phyloP scores from a whole-genome alignment of 2,888 invertebrate species.

The Seladonia tumulorum region DNA sequence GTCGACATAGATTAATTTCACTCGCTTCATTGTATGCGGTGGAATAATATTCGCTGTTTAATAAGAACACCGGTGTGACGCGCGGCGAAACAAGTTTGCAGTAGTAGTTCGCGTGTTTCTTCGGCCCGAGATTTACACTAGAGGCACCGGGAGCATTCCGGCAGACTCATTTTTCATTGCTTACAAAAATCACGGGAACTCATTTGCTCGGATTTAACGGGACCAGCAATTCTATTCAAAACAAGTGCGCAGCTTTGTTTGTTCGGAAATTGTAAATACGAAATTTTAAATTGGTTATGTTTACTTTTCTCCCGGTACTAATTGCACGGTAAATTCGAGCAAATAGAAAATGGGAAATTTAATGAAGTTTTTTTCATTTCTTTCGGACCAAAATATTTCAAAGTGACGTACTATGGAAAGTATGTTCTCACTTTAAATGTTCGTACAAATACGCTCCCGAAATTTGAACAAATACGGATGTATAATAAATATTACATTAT shows the following conservation, averaged over 20 bases:
- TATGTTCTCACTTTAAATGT: too few relatives aligned
- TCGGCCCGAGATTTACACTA: background rate
- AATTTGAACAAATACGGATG: too few relatives aligned
- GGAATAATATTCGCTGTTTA: constrained; percentile 1
- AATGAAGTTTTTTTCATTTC: background rate
- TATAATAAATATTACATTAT: too few relatives aligned
- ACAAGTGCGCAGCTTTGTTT: background rate
- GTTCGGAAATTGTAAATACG: background rate
- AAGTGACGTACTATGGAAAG: too few relatives aligned
- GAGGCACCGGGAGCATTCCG: background rate
- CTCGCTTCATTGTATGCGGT: background rate
- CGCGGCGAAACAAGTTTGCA: background rate
- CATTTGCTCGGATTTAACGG: background rate
- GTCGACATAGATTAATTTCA: constrained; percentile 1
- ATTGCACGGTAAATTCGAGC: background rate
- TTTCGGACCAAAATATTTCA: too few relatives aligned
- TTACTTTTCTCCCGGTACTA: background rate
- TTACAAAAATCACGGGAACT: background rate
- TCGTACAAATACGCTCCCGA: too few relatives aligned
- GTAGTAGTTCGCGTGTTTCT: background rate
- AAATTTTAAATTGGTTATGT: background rate
- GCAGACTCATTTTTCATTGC: background rate
- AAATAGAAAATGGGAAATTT: background rate
- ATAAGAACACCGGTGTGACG: background rate
- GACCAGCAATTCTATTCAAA: background rate